These are phyloP conservation scores for Pseudomyrmex cubaensis DNA, from an alignment of 1,140 invertebrate genomes.

Conservation along the genomic window DNA sequence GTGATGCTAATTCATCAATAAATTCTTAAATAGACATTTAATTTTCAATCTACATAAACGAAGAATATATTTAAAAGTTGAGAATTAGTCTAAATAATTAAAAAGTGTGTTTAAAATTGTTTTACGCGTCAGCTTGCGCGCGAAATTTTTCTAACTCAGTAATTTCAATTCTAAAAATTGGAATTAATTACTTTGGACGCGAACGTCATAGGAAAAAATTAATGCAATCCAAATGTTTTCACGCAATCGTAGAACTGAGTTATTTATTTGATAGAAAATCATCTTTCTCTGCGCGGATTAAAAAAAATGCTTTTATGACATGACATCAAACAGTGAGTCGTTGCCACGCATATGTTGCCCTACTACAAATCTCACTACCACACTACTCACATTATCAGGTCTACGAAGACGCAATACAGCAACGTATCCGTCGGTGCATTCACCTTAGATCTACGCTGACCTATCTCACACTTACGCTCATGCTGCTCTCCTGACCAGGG, in stretches of 20 bases:
- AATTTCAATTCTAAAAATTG: too few relatives aligned
- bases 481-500: slow-evolving; percentile 77
- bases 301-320: neutral
- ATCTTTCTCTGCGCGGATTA: neutral
- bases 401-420: slow-evolving; percentile 64
- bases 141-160: too few relatives aligned
- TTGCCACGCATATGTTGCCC: slow-evolving; percentile 63
- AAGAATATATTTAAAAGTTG: too few relatives aligned
- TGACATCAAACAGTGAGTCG: slow-evolving; percentile 38
- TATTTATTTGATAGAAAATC: neutral
- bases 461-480: slow-evolving; percentile 60
- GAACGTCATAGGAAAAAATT: neutral
- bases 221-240: neutral
- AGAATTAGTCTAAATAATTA: too few relatives aligned
- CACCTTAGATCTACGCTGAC: slow-evolving; percentile 60
- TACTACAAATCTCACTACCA: slow-evolving; percentile 68
- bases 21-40: too few relatives aligned
- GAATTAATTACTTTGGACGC: too few relatives aligned
- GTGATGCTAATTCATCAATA: too few relatives aligned
- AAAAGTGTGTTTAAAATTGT: too few relatives aligned
- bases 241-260: neutral
- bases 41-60: too few relatives aligned
- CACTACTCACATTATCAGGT: slow-evolving; percentile 62
- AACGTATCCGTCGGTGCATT: slow-evolving; percentile 61
- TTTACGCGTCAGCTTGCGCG: too few relatives aligned